Conservation (phyloP, 2,797 vertebrate species). For the Pipistrellus kuhlii region DNA sequence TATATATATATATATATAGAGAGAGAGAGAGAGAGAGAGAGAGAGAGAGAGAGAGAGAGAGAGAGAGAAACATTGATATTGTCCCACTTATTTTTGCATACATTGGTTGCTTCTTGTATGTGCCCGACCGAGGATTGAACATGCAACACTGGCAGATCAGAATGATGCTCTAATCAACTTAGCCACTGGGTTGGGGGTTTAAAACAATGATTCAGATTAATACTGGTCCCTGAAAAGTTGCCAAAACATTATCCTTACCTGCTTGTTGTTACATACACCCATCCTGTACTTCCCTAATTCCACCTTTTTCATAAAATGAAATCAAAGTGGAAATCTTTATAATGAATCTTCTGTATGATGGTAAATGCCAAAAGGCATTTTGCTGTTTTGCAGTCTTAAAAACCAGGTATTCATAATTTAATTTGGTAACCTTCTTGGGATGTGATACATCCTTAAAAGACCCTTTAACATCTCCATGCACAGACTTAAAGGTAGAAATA, state of each 20-base stretch:
- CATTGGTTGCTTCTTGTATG: too few relatives aligned
- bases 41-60: too few relatives aligned
- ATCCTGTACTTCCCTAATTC: neutral
- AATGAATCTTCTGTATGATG: neutral
- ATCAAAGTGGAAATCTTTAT: neutral
- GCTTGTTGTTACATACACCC: neutral
- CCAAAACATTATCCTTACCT: slow-evolving; percentile 62
- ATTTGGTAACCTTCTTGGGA: slow-evolving; percentile 26
- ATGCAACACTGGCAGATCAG: too few relatives aligned
- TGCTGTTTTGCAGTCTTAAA: slow-evolving; percentile 19
- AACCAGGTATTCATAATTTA: slow-evolving; percentile 49
- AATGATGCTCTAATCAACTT: too few relatives aligned
- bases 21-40: too few relatives aligned
- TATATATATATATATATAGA: too few relatives aligned
- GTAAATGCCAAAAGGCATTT: slow-evolving; percentile 44
- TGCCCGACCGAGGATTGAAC: too few relatives aligned
- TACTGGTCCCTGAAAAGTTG: slow-evolving; percentile 38
- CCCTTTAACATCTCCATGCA: neutral
- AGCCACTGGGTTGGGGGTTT: neutral
- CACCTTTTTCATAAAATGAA: slow-evolving; percentile 65
- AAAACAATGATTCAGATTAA: slow-evolving; percentile 13
- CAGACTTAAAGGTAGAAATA: slow-evolving; percentile 22
- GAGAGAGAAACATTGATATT: too few relatives aligned
- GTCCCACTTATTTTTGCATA: too few relatives aligned
- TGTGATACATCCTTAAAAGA: neutral